Conservation (phyloP, 2,888 invertebrate species). For the Drosophila neonasuta region DNA sequence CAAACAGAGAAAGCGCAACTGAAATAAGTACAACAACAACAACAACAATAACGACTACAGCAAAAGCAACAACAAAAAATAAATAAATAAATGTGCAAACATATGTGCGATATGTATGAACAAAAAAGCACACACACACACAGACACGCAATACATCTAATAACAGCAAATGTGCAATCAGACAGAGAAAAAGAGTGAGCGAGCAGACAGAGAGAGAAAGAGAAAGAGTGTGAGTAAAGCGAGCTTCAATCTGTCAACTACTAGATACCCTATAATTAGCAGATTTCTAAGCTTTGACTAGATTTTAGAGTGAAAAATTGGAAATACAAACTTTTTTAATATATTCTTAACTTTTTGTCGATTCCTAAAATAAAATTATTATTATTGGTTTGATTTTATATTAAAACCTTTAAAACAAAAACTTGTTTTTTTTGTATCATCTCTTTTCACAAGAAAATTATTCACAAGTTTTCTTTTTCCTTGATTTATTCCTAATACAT, state of each 20-base stretch:
- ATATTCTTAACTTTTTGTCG: too few species aligned
- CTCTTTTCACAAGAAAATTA: too few species aligned
- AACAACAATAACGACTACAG: slow-evolving; percentile 7
- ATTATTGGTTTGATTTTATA: too few species aligned
- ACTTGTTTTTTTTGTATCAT: too few species aligned
- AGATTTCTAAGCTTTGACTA: not conserved
- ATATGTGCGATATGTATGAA: slow-evolving; percentile 10
- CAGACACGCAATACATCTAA: not conserved
- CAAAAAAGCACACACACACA: slow-evolving; percentile 2
- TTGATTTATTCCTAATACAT: too few species aligned
- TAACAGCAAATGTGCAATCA: slow-evolving; percentile 22
- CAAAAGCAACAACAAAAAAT: slow-evolving; percentile 5
- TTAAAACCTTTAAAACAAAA: too few species aligned
- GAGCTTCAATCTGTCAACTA: not conserved
- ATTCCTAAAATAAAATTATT: too few species aligned
- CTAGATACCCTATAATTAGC: not conserved
- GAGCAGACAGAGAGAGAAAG: not conserved
- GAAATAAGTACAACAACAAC: slow-evolving; percentile 23
- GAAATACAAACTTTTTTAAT: too few species aligned
- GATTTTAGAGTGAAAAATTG: too few species aligned
- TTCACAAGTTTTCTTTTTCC: too few species aligned
- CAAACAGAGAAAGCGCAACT: slow-evolving; percentile 51
- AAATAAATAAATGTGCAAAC: slow-evolving; percentile 22
- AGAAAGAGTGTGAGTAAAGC: not conserved
- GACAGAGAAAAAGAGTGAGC: not conserved